A percentile compares a stretch with the other conserved stretches of the same genome.
Conservation (phyloP, 2,113 vertebrate genomes). For the Daboia siamensis region DNA sequence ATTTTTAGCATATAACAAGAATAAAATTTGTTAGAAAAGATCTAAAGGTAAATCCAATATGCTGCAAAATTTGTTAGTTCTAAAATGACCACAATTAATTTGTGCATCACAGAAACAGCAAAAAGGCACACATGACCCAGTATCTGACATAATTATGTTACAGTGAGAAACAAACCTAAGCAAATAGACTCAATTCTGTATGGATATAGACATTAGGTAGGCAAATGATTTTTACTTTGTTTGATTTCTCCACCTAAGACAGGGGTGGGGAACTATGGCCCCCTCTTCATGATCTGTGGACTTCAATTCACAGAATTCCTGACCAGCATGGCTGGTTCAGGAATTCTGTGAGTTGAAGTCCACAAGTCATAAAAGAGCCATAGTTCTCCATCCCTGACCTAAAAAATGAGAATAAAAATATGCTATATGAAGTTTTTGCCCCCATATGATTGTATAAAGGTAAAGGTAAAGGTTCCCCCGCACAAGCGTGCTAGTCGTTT, state of each 20-base stretch:
- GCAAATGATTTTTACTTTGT: background rate
- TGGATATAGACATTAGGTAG: background rate
- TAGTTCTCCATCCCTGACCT: background rate
- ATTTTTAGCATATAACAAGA: background rate
- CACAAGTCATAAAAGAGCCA: background rate
- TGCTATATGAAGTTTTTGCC: background rate
- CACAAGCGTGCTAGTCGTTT: too few relatives aligned
- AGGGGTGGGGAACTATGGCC: background rate
- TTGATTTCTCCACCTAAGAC: background rate
- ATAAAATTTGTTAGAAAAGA: background rate
- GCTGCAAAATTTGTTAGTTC: background rate
- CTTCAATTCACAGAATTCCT: too few relatives aligned
- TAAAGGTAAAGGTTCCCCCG: too few relatives aligned
- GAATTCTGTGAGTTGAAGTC: background rate
- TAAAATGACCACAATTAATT: background rate
- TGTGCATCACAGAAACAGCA: background rate
- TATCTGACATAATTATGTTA: background rate
- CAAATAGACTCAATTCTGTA: background rate
- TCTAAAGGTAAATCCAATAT: background rate
- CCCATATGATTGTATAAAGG: background rate
- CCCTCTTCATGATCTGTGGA: background rate
- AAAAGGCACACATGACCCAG: background rate
- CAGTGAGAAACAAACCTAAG: background rate
- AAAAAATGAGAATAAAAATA: background rate
- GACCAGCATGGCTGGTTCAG: too few relatives aligned